These are phyloP conservation scores for Neocloeon triangulifer DNA, from an alignment of 1,140 invertebrate species.

Conservation along the genomic window DNA sequence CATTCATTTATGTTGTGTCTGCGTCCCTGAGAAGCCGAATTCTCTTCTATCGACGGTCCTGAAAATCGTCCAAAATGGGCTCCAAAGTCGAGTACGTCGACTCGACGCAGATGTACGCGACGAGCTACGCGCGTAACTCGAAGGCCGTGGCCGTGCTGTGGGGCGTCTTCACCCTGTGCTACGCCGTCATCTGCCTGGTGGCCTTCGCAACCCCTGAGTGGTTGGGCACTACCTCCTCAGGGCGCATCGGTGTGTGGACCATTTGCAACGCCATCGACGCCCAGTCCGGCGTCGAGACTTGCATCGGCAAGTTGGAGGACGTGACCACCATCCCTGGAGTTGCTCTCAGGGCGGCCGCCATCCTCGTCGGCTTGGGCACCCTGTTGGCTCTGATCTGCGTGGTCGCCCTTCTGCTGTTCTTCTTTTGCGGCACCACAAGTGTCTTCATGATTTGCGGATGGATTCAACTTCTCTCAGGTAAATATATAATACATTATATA, in stretches of 20 bases:
- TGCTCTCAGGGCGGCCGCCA: slow-evolving; percentile 57
- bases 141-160: slow-evolving; percentile 91
- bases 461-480: slow-evolving; percentile 84
- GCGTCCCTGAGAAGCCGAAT: too few species aligned
- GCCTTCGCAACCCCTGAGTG: slow-evolving; percentile 92
- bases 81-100: slow-evolving; percentile 80
- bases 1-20: too few species aligned
- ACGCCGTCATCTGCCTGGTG: slow-evolving; percentile 83
- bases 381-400: slow-evolving; percentile 65
- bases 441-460: slow-evolving; percentile 84
- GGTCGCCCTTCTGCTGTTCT: slow-evolving; percentile 73
- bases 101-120: slow-evolving; percentile 67
- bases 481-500: too few species aligned
- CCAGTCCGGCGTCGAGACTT: slow-evolving; percentile 34
- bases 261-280: too few species aligned
- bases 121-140: slow-evolving; percentile 85
- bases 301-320: slow-evolving; percentile 62
- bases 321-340: slow-evolving; percentile 58
- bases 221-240: slow-evolving; percentile 53
- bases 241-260: slow-evolving; percentile 81
- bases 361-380: slow-evolving; percentile 70
- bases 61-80: slow-evolving; percentile 42
- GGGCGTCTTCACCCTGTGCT: slow-evolving; percentile 92
- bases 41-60: too few species aligned
- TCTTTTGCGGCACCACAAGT: slow-evolving; percentile 81